phyloP scores from a whole-genome alignment of 2,797 vertebrate genomes.

The Alauda arvensis region DNA sequence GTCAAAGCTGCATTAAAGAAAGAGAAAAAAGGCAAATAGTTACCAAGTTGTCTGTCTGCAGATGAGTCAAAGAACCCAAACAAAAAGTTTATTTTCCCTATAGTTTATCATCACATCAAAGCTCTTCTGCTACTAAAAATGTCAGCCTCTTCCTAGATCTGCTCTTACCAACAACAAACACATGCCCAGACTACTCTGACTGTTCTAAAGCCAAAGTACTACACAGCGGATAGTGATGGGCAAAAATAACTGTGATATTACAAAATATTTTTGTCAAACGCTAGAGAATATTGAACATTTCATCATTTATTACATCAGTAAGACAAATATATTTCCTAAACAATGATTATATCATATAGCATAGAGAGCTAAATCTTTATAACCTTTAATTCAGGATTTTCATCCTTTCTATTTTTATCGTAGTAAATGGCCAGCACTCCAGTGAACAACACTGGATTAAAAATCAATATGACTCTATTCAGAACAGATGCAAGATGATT shows the following conservation, averaged over 20 bases:
- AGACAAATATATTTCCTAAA: neutral
- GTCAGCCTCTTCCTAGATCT: neutral
- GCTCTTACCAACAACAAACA: neutral
- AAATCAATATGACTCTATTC: neutral
- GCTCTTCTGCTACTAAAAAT: neutral
- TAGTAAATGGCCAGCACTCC: neutral
- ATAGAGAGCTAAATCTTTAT: neutral
- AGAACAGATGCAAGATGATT: neutral
- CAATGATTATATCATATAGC: neutral
- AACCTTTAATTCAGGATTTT: neutral
- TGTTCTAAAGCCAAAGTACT: neutral
- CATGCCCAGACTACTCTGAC: neutral
- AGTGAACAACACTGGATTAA: neutral
- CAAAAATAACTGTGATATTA: neutral
- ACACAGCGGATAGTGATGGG: neutral
- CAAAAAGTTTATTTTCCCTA: neutral
- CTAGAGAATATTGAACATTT: neutral
- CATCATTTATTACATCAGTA: neutral
- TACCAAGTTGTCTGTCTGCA: neutral
- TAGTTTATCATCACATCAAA: neutral
- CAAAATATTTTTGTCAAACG: neutral
- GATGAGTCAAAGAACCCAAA: neutral
- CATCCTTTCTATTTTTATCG: neutral
- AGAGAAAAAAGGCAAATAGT: neutral
- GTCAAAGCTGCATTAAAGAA: neutral